Evolutionary conservation across 2,888 invertebrate species (phyloP), one percentile per base, ranked within the genome.

Genomic region (Amorpha juglandis): DNA sequence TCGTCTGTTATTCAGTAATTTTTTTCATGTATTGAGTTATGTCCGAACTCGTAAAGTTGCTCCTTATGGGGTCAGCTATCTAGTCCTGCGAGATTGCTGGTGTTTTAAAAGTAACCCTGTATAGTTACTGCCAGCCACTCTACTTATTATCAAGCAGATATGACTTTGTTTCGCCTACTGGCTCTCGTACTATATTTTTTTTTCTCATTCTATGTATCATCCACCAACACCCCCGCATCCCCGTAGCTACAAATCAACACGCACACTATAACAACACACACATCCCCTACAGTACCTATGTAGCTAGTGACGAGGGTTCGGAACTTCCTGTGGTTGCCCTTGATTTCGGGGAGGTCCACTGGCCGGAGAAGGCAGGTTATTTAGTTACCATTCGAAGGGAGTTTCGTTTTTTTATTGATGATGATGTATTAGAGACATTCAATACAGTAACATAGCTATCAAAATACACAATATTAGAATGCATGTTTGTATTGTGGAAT

Each of bases 321-420:
- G 97, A 99, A 99, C 96, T 99, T 99, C 96, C 98, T 97, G 95
- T 98, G 98, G 94, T 98, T 98, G 94, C 98, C 98, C 95, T 98
- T 98, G 95, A 98, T 97, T 96, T 98, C 98, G 94, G 98, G 98
- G 94, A 98, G 97, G 96, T 99, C 98, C 98, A 98, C 99, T 99
- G 82, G 64, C 64, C 66, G 66, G 53, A 63, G 63, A 62, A 63
- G 63, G 52, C 45, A 64, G 63, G 42, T 66, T 64, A 62, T 53
- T 58, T 66, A 63, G 52, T 50, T 42, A 63, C 16, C 45, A 27
- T n/a, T 52, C 52, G 35, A 62, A 66, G 55, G 38, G 27, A 16
- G 63, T 47, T 47, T 27, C 21, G 38, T 51, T 63, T 63, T 27
- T 62, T 19, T 45, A n/a, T n/a, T n/a, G n/a, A n/a, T n/a, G n/a